Base-by-base conservation (phyloP, 2,888 invertebrate genomes). In the Drosophila austrosaltans region DNA sequence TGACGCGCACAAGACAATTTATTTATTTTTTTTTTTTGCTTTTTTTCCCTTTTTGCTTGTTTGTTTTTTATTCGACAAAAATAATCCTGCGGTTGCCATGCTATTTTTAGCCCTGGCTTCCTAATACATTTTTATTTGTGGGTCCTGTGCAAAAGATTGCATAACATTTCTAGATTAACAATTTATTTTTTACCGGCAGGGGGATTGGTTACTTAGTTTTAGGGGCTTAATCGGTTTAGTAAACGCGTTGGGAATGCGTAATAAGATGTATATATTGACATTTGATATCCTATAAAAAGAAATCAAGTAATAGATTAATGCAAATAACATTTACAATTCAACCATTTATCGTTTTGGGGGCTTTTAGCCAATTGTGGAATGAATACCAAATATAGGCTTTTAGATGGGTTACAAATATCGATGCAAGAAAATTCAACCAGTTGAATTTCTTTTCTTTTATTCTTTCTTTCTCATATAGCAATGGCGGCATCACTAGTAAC, bases 401-500 rank as follows among this genome's bases (percentile, higher is more conserved):
- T 20, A 22, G 20, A 16, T 20, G 20, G 39, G 39, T 36, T 8
- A 39, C 2, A 40, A 40, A 40, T 40, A 40, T 40, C n/a, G 12
- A n/a, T 40, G 3, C 53, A 56, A 44, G 0, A 7, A 7, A 16
- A 8, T 22, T 0, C 8, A 16, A 56, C 32, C 36, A 4, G 22
- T 36, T 36, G 7, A 5, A 48, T 30, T 8, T 54, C 30, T 36
- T 2, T 42, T 48, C 0, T 32, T 8, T n/a, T 20, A 20, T 16
- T n/a, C n/a, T 16, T 8, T 16, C 16, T 8, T 42, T 2, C n/a
- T 36, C 22, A 75, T 80, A 2, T 65, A 91, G 91, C 64, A 87
- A 79, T 66, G 90, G 90, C 22, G 48, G 48, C 68, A 91, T 92
- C 72, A 87, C 89, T 62, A 90, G 89, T 68, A 92, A 87, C 66